These are phyloP conservation scores for Bergia sp. DNA, from an alignment of 92 coral and sea anemone species.

Conservation along the genomic window DNA sequence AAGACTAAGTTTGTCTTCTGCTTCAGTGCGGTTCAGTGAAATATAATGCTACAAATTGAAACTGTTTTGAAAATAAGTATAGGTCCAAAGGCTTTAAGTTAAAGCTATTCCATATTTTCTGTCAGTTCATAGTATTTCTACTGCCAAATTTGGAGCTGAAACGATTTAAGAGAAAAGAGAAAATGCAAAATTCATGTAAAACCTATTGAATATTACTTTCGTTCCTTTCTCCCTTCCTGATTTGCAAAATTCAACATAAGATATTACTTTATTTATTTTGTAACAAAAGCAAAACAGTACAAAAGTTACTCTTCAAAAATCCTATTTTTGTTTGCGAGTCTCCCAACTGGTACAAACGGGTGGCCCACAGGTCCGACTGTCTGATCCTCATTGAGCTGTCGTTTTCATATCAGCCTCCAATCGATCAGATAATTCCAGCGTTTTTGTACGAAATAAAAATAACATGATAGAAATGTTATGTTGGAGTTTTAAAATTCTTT, in stretches of 20 bases:
- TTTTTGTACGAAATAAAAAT: too few species aligned
- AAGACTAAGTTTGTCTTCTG: background rate
- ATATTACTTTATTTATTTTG: background rate
- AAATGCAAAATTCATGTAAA: background rate
- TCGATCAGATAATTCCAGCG: background rate
- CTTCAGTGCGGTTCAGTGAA: background rate
- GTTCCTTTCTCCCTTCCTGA: background rate
- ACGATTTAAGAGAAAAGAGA: background rate
- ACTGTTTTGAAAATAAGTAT: background rate
- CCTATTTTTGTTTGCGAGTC: background rate
- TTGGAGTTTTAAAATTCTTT: too few species aligned
- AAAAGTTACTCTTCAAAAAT: background rate
- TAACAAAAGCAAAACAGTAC: background rate
- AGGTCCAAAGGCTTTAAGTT: background rate
- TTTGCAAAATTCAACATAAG: background rate
- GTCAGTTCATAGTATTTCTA: background rate
- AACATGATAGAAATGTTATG: too few species aligned
- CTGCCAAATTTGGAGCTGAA: background rate
- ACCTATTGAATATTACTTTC: too few species aligned
- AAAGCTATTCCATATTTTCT: background rate
- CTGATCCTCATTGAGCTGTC: background rate
- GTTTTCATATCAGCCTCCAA: background rate
- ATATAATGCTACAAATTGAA: background rate
- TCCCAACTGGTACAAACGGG: constrained; percentile 27
- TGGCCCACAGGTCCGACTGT: background rate